Percentiles rank a stretch among this genome's conserved stretches.
phyloP scores from a whole-genome alignment of 2,888 invertebrate species.

The Leptinotarsa juncta region DNA sequence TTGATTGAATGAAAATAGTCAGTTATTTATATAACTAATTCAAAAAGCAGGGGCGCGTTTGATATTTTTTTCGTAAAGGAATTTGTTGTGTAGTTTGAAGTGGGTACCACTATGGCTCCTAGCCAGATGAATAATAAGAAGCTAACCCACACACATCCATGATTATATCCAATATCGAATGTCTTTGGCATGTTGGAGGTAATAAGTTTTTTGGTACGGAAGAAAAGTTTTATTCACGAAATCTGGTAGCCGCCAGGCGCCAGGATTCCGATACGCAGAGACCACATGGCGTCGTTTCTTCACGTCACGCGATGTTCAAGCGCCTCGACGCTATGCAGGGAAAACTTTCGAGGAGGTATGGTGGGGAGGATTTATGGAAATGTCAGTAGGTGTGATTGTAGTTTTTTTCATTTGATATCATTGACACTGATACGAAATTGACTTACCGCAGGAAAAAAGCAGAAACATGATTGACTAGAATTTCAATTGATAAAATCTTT shows the following conservation, averaged over 20 bases:
- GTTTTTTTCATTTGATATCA: background rate
- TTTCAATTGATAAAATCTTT: no score
- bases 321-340: conserved; percentile 7
- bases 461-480: no score
- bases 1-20: no score
- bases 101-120: no score
- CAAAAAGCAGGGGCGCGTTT: no score
- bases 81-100: no score
- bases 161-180: background rate
- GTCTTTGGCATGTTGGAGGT: conserved; percentile 9
- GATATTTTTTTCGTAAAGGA: no score
- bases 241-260: conserved; percentile 4
- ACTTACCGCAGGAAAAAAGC: no score
- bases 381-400: background rate
- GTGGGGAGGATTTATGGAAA: background rate
- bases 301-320: conserved; percentile 14
- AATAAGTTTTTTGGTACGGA: background rate
- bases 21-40: no score
- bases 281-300: conserved; percentile 14
- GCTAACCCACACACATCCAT: no score
- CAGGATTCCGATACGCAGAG: conserved; percentile 10
- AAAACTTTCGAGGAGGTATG: conserved; percentile 1
- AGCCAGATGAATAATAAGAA: no score
- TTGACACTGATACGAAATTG: background rate
- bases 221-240: conserved; percentile 16